Base-by-base conservation (phyloP, 2,888 invertebrate genomes). In the Agrilus biguttatus region DNA sequence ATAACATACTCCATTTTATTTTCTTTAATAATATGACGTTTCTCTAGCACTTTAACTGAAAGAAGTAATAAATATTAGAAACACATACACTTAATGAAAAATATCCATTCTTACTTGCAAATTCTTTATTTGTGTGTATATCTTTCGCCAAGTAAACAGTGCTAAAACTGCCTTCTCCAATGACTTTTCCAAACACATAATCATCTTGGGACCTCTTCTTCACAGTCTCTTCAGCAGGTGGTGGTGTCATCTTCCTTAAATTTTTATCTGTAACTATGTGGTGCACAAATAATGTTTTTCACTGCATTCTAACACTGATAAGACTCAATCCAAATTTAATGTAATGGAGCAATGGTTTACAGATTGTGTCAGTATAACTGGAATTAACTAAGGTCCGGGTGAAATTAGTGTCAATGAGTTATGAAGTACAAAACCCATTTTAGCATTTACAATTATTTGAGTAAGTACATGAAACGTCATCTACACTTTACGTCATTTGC, bases 131-230 rank as follows among this genome's bases (percentile, higher is more conserved):
- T 43, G 83, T 85, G 62, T 86, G 83, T 47, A 91, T 83, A 67
- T 96, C 93, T 66, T 87, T 89, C 41, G 91, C 92, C 53, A 92
- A 74, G 66, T 89, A 95, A 41, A 96, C 97, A 47, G 87, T 89
- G 57, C 95, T 95, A 67, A 89, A 98, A 63, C 95, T 93, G 50
- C 97, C 97, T 67, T 97, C 96, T 50, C 97, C 97, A 56, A 98
- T 84, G 49, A 87, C 77, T 71, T 89, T 90, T 45, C 92, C 90
- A 70, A 98, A 98, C 58, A 88, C 83, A 65, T 87, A 97, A 69
- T 97, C 95, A 60, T 83, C 80, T 43, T 90, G 79, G 14, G 79
- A 78, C 56, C 81, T 74, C 62, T 85, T 88, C 43, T 50, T 41
- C 14, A 44, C 48, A 34, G 46, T 47, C 58, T 49, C 68, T 55